These are phyloP conservation scores for Anthrax anthrax DNA, from an alignment of 2,888 invertebrate species.

Conservation along the genomic window DNA sequence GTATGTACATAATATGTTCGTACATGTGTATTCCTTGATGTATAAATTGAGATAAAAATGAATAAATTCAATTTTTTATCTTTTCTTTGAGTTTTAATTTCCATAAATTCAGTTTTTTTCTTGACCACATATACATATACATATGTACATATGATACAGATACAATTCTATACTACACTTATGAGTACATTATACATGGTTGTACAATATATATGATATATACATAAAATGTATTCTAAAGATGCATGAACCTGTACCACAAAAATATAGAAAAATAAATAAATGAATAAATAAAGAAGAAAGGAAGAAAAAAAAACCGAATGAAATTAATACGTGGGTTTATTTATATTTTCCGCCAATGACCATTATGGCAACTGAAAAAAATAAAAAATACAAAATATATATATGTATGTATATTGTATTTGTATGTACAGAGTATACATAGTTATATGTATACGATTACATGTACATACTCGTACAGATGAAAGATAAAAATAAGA, in stretches of 20 bases:
- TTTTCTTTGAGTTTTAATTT: conserved; percentile 4
- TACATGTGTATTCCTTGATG: not conserved
- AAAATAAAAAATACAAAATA: not conserved
- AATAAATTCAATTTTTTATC: conserved; percentile 3
- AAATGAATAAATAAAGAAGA: not conserved
- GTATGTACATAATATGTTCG: not conserved
- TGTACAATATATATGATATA: too few relatives aligned
- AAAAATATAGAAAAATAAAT: too few relatives aligned
- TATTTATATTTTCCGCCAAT: not conserved
- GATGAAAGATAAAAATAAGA: too few relatives aligned
- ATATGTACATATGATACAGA: too few relatives aligned
- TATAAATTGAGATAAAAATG: conserved; percentile 6
- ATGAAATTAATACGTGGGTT: not conserved
- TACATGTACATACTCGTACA: too few relatives aligned
- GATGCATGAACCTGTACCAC: too few relatives aligned
- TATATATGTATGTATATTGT: too few relatives aligned
- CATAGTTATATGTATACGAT: too few relatives aligned
- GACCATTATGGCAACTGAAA: not conserved
- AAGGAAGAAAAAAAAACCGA: not conserved
- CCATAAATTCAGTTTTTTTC: conserved; percentile 3
- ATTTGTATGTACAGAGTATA: too few relatives aligned
- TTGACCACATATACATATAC: not conserved
- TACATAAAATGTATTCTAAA: too few relatives aligned
- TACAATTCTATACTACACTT: too few relatives aligned
- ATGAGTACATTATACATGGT: too few relatives aligned